phyloP scores from a whole-genome alignment of 1,140 invertebrate species.

The Cotesia glomerata region DNA sequence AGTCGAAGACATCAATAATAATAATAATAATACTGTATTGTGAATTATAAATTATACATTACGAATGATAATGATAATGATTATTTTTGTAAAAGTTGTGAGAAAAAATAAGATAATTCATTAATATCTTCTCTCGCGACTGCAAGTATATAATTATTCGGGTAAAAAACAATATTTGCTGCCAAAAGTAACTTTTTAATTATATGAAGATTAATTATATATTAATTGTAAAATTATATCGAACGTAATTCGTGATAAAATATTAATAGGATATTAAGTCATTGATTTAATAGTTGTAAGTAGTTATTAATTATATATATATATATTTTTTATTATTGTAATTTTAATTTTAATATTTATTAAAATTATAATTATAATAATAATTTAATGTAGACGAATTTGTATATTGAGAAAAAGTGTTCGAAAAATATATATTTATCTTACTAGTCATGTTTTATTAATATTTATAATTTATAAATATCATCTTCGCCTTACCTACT shows the following conservation, averaged over 20 bases:
- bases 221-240: too few species aligned
- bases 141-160: conserved; percentile 15
- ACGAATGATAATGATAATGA: neutral
- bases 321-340: too few species aligned
- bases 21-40: too few species aligned
- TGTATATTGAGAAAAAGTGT: conserved; percentile 55
- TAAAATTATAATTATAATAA: too few species aligned
- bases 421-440: conserved; percentile 54
- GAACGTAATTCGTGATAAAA: conserved; percentile 58
- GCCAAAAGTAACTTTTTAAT: conserved; percentile 28
- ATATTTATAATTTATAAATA: neutral
- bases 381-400: conserved; percentile 50
- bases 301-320: too few species aligned
- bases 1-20: neutral
- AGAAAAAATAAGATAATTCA: neutral
- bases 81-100: conserved; percentile 22
- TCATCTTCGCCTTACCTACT: neutral
- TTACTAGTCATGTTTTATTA: conserved; percentile 35
- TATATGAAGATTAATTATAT: too few species aligned
- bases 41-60: too few species aligned
- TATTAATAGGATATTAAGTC: conserved; percentile 52
- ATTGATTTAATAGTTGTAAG: conserved; percentile 55
- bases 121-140: neutral
- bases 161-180: neutral
- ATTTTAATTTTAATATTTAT: too few species aligned